Evolutionary conservation across 2,113 vertebrate genomes (phyloP).

Genomic region (Vombatus ursinus): DNA sequence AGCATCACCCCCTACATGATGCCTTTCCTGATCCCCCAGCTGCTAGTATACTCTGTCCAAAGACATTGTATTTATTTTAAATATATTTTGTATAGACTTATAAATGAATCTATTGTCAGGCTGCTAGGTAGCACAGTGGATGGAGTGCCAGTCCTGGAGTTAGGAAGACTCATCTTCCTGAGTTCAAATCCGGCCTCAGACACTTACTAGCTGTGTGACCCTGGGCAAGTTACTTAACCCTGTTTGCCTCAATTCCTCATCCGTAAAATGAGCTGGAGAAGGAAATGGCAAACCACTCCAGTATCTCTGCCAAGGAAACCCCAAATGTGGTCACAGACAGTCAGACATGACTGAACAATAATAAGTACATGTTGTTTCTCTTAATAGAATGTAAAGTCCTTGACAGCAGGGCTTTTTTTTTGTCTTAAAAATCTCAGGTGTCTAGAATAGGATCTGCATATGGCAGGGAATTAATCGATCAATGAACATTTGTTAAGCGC

Average conservation of each 20-base stretch:
- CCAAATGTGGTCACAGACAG: not conserved
- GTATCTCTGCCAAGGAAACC: not conserved
- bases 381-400: not conserved
- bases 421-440: not conserved
- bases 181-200: not conserved
- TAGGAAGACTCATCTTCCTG: not conserved
- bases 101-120: not conserved
- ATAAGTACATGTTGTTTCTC: not conserved
- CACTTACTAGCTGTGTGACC: not conserved
- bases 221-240: not conserved
- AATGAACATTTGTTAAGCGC: not conserved
- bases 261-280: not conserved
- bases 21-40: not conserved
- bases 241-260: not conserved
- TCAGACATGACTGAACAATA: not conserved
- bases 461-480: not conserved
- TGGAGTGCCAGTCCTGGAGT: no score
- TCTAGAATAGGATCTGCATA: not conserved
- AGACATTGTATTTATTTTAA: not conserved
- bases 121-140: not conserved
- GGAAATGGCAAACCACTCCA: not conserved
- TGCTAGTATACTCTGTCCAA: not conserved
- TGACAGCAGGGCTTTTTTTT: not conserved
- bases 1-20: not conserved
- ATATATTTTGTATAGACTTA: not conserved